Conservation (phyloP, 2,797 vertebrate species). For the Pangasius djambal region DNA sequence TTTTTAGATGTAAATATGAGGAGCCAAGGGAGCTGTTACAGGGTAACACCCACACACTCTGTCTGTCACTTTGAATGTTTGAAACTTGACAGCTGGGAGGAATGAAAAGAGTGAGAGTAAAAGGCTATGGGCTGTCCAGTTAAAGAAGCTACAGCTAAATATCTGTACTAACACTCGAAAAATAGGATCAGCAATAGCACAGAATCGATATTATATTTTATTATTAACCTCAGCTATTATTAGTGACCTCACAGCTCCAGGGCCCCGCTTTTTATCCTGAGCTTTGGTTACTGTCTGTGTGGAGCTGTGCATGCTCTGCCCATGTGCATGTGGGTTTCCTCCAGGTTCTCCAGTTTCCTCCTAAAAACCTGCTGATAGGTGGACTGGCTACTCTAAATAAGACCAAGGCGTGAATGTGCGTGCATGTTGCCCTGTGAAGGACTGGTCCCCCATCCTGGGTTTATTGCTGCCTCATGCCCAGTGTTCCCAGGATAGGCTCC, state of each 20-base stretch:
- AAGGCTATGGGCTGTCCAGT: conserved; percentile 27
- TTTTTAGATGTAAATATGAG: conserved; percentile 61
- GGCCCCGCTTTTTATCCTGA: not conserved
- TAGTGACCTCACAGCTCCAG: not conserved
- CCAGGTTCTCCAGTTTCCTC: not conserved
- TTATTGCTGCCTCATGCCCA: not conserved
- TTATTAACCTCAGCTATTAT: not conserved
- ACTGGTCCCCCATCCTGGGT: not conserved
- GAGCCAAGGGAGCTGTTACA: conserved; percentile 58
- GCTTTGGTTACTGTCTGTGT: not conserved
- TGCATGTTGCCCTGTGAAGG: not conserved
- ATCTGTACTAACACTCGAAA: not conserved
- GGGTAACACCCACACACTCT: conserved; percentile 56
- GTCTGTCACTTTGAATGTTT: conserved; percentile 55
- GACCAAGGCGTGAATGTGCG: not conserved
- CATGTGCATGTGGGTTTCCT: not conserved
- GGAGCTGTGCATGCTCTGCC: not conserved
- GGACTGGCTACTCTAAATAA: not conserved
- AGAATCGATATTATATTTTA: conserved; percentile 16
- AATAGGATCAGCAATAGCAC: conserved; percentile 1
- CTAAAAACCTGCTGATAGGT: not conserved
- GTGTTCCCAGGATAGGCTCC: not conserved
- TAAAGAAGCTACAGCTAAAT: not conserved
- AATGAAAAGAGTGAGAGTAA: conserved; percentile 20
- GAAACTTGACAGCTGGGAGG: conserved; percentile 39